A percentile compares a stretch with the other conserved stretches of the same genome.
Evolutionary conservation across 2,113 vertebrate genomes (phyloP).

Genomic region (Cairina moschata): DNA sequence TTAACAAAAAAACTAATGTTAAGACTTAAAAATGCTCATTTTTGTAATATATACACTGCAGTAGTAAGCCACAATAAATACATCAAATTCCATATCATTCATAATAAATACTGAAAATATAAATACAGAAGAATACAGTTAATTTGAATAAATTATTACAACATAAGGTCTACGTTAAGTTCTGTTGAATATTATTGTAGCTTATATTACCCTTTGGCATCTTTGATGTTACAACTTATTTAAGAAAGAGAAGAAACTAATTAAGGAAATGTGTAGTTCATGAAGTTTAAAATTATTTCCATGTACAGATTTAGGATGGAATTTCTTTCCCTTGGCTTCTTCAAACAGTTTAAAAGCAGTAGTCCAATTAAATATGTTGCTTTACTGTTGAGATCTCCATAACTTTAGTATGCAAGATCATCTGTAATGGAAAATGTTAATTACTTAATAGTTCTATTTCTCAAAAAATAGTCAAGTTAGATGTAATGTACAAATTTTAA

Average conservation of each 20-base stretch:
- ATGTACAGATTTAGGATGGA: slow-evolving; percentile 41
- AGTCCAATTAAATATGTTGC: slow-evolving; percentile 49
- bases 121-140: slow-evolving; percentile 86
- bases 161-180: slow-evolving; percentile 78
- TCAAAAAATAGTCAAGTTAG: not conserved
- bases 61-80: slow-evolving; percentile 99
- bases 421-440: slow-evolving; percentile 55
- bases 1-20: slow-evolving; percentile 78
- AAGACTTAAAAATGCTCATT: slow-evolving; percentile 84
- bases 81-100: slow-evolving; percentile 92
- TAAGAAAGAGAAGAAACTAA: slow-evolving; percentile 58
- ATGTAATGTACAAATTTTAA: slow-evolving; percentile 24
- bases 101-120: slow-evolving; percentile 94
- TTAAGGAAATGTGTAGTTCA: slow-evolving; percentile 51
- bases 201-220: slow-evolving; percentile 87
- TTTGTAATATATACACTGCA: slow-evolving; percentile 90
- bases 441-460: not conserved
- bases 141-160: slow-evolving; percentile 84
- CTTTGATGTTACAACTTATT: slow-evolving; percentile 75
- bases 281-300: slow-evolving; percentile 59
- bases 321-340: slow-evolving; percentile 52
- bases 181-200: slow-evolving; percentile 80
- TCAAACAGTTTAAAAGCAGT: slow-evolving; percentile 54
- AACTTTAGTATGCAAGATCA: slow-evolving; percentile 38
- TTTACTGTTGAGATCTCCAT: slow-evolving; percentile 18